Base-by-base conservation (phyloP, 2,797 vertebrate species). In the Stomatorhinus walkeri region DNA sequence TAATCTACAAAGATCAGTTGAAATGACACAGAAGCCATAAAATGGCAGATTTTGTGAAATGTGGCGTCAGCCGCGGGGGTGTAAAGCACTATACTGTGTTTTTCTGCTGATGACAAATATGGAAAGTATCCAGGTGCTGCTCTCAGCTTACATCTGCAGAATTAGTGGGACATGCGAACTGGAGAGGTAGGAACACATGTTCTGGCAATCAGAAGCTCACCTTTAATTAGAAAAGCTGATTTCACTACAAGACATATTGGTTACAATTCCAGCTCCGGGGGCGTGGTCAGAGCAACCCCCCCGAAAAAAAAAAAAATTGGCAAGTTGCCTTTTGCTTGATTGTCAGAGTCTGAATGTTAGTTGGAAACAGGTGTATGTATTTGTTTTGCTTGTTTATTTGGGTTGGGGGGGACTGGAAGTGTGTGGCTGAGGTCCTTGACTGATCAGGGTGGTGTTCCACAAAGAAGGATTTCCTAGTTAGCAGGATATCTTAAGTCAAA, bases 221-320 rank as follows among this genome's bases (percentile, higher is more conserved):
- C 89, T 91, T 91, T 92, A 92, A 90, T 93, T 88, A 89, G 72
- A 91, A 88, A 92, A 88, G 89, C 91, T 79, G 90, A 91, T 90
- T 89, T 92, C 88, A 91, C 89, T 92, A 92, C 92, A 91, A 92
- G 92, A 92, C 91, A 46, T 87, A 88, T 87, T 89, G 22, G 79
- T 90, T 88, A 87, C 89, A 88, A 90, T 90, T 91, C 91, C 87
- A 72, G 91, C 92, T 91, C 32, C 89, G 89, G 83, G 49, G 68
- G 91, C 86, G 90, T 90, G 92, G 92, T 93, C 91, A 43, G 90
- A 90, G 89, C 90, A 93, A 90, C 88, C 54, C 7, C 6, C 56
- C 56, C 19, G 5, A 14, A 16, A 52, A 52, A 6, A 92, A 93
- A 93, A 93, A 92, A 93, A 93, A 93, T 92, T 92, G 89, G 92